phyloP scores from a whole-genome alignment of 2,797 vertebrate genomes.

The Pipistrellus nathusii region DNA sequence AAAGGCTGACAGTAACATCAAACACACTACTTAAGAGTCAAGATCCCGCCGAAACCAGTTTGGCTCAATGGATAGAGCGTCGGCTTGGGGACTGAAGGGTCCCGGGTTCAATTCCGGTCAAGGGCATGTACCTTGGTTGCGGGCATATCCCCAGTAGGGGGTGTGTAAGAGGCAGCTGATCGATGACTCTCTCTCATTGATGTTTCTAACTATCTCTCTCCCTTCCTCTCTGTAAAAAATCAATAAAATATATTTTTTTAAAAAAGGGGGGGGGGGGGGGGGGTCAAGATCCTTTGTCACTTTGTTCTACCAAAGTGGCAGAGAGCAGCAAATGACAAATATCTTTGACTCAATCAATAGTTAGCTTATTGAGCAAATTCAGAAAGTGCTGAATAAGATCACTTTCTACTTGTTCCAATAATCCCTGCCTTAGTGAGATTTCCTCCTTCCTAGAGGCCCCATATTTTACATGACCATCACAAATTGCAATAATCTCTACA shows the following conservation, averaged over 20 bases:
- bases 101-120: no score
- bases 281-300: constrained; percentile 8
- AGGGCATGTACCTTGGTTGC: no score
- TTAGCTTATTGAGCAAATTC: not conserved
- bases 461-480: not conserved
- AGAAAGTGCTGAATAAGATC: constrained; percentile 44
- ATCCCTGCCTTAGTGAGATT: not conserved
- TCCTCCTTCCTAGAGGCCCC: not conserved
- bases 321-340: not conserved
- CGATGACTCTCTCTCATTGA: no score
- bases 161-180: no score
- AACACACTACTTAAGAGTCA: not conserved
- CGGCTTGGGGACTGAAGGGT: no score
- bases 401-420: not conserved
- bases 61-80: no score
- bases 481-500: not conserved
- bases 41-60: not conserved
- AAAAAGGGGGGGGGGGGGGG: no score
- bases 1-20: not conserved
- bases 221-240: no score
- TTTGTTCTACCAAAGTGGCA: constrained; percentile 16
- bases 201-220: no score
- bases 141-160: no score
- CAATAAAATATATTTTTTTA: no score
- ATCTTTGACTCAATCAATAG: not conserved